Percentiles rank a stretch among this genome's conserved stretches.
These are phyloP conservation scores for Luperina nickerlii DNA, from an alignment of 2,888 invertebrate species.

Conservation along the genomic window DNA sequence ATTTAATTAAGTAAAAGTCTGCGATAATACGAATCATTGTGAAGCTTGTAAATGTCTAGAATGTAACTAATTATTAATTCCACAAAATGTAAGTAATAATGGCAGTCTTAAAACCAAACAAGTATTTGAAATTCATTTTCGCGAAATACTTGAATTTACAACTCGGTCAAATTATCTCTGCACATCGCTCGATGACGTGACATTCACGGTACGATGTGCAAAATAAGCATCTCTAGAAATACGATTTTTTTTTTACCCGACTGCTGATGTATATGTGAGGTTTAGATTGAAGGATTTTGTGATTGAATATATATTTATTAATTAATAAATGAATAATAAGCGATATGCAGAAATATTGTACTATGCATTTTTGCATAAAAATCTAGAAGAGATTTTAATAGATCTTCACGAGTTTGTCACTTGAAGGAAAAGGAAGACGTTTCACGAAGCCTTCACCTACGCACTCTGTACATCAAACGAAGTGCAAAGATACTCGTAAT, in stretches of 20 bases:
- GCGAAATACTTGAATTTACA: background rate
- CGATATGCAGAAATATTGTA: too few relatives aligned
- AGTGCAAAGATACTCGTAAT: background rate
- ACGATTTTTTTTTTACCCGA: too few relatives aligned
- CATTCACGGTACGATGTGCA: too few relatives aligned
- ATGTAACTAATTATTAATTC: conserved; percentile 7
- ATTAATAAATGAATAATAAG: too few relatives aligned
- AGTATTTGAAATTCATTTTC: background rate
- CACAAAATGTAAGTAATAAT: background rate
- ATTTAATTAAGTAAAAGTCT: background rate
- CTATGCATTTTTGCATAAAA: too few relatives aligned
- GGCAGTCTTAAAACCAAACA: background rate
- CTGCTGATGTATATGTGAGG: too few relatives aligned
- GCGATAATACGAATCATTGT: background rate
- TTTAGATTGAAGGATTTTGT: too few relatives aligned
- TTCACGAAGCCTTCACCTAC: background rate
- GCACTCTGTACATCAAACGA: background rate
- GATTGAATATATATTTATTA: too few relatives aligned
- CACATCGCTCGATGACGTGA: too few relatives aligned
- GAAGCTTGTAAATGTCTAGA: conserved; percentile 18
- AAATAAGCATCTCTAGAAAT: too few relatives aligned
- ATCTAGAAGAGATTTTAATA: background rate
- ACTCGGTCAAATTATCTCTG: too few relatives aligned
- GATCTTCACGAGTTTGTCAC: background rate
- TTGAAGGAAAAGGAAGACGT: background rate